Base-by-base conservation (phyloP, 2,113 vertebrate genomes). In the Triplophysa rosa region DNA sequence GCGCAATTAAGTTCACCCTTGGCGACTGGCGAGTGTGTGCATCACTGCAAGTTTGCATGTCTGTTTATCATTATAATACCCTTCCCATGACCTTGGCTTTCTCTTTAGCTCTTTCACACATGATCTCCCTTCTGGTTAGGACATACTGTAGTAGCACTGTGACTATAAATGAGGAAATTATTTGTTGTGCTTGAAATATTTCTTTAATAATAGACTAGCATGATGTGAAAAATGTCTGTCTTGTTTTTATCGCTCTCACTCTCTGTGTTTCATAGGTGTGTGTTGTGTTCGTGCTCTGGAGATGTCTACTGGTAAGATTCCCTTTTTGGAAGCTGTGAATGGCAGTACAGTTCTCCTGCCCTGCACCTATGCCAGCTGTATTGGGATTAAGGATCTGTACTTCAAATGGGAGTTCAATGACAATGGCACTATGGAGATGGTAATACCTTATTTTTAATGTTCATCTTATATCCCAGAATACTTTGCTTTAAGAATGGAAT, bases 291-390 rank as follows among this genome's bases (percentile, higher is more conserved):
- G 94, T 2, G 86, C 93, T 14, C 82, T 99, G 83, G 98, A 98
- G 86, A 97, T 98, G 86, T 90, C 84, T 0, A 94, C 95, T 45
- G 96, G 96, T 52, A 99, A 99, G 86, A 86, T 95, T 61, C 89
- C 93, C 33, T 93, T 89, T 19, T 86, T 98, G 73, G 91, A 88
- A 19, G 95, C 95, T 0, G 92, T 96, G 81, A 99, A 99, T 0
- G 95, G 95, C 84, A 94, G 96, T 7, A 87, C 95, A 0, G 91
- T 98, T 56, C 86, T 94, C 81, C 87, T 99, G 84, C 95, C 95
- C 62, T 99, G 96, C 83, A 74, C 42, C 19, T 99, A 98, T 80
- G 12, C 56, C 87, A 96, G 95, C 89, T 99, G 98, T 77, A 95
- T 95, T 0, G 97, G 96, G 82, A 97, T 97, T 10, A 67, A 92